phyloP scores from a whole-genome alignment of 2,113 vertebrate genomes.

The Cebidichthys violaceus region DNA sequence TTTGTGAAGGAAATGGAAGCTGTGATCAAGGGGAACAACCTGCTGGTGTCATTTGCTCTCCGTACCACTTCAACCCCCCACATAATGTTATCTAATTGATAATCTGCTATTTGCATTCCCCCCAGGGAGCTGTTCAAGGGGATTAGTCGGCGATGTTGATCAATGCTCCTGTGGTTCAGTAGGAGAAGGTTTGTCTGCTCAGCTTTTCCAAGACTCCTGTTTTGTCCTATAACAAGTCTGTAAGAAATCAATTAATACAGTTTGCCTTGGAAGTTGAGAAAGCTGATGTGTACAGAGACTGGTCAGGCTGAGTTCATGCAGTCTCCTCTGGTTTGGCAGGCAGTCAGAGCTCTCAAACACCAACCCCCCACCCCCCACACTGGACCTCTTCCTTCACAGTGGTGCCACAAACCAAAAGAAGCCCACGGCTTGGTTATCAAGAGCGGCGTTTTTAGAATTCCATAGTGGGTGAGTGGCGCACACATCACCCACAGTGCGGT shows the following conservation, averaged over 20 bases:
- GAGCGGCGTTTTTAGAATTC: constrained; percentile 45
- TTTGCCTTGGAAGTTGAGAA: background rate
- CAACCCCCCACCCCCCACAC: too few species aligned
- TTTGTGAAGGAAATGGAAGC: background rate
- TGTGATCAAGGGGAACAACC: background rate
- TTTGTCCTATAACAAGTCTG: background rate
- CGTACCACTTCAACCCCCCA: background rate
- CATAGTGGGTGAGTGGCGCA: constrained; percentile 39
- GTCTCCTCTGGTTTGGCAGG: background rate
- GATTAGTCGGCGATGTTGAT: constrained; percentile 42
- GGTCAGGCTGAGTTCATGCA: constrained; percentile 3
- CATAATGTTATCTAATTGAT: constrained; percentile 4
- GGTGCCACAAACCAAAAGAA: constrained; percentile 34
- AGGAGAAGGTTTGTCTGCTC: background rate
- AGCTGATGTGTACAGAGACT: background rate
- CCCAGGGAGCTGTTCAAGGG: constrained; percentile 10
- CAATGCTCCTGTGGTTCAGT: constrained; percentile 11
- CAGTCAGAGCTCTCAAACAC: background rate
- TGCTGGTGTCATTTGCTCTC: constrained; percentile 22
- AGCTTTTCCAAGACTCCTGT: background rate
- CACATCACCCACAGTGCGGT: constrained; percentile 28
- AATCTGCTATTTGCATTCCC: constrained; percentile 32
- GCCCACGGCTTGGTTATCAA: constrained; percentile 30
- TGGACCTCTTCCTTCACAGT: constrained; percentile 16
- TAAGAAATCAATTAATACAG: background rate